Evolutionary conservation across 2,797 vertebrate species (phyloP), one percentile per base, ranked within the genome.

Genomic region (Erethizon dorsatum): DNA sequence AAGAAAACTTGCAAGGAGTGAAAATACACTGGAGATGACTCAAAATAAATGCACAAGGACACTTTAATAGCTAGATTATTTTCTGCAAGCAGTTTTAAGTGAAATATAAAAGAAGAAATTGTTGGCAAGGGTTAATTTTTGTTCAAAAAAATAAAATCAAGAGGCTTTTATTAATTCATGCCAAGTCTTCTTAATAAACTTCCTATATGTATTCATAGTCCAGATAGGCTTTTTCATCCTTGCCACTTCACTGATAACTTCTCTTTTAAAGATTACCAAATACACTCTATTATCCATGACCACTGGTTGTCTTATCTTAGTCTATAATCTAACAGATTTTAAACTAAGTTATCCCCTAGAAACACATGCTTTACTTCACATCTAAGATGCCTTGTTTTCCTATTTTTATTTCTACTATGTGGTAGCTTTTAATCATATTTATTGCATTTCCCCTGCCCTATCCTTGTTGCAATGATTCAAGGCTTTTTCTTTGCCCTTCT

Each of bases 391-490:
- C 50, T 54, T 71, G 61, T 7, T 63, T 17, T 73, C 14, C 31
- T 85, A 17, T 84, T 80, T 83, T 83, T 71, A 41, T 80, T 61
- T 75, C 61, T 90, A 85, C 17, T 73, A 85, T 78, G 26, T 84
- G 28, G 37, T 47, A 73, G 37, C 5, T 86, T 96, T 86, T 67
- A 14, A 31, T n/a, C 37, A 67, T 67, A 4, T 73, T 52, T 41
- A 87, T 45, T 93, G 0, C n/a, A 80, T 65, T 12, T 28, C 52
- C 50, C 1, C 63, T 80, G 69, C 37, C 20, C 85, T 56, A 65
- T 41, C 3, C 37, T 89, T 47, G 12, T 54, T 45, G 1, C 1
- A 47, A 84, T 47, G 52, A 89, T 33, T 8, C 2, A 56, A 61
- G 22, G 6, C 47, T 85, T 93, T 0, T 50, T 57, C 45, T 52